A percentile compares a stretch with the other conserved stretches of the same genome.
Conservation (phyloP, 1,140 invertebrate genomes). For the Rhynchophorus ferrugineus region DNA sequence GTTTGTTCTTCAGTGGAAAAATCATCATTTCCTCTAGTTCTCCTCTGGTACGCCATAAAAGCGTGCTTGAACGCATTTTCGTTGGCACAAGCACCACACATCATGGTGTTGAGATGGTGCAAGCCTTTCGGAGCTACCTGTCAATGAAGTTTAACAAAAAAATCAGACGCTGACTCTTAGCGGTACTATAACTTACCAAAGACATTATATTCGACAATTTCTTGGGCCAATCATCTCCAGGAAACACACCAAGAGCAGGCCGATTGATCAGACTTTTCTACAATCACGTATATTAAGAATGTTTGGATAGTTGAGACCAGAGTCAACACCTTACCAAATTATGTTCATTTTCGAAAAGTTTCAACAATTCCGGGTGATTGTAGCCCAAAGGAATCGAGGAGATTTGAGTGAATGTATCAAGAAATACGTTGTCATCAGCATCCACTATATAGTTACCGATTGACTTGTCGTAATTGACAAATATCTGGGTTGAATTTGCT, state of each 20-base stretch:
- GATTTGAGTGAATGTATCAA: constrained; percentile 96
- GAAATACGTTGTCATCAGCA: constrained; percentile 82
- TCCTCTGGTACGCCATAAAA: constrained; percentile 60
- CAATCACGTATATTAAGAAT: neutral
- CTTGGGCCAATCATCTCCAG: constrained; percentile 74
- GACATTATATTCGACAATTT: constrained; percentile 56
- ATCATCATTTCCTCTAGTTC: constrained; percentile 57
- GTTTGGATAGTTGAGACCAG: too few species aligned
- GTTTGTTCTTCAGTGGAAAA: constrained; percentile 65
- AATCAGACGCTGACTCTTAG: neutral
- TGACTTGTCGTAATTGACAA: constrained; percentile 93
- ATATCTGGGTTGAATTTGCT: constrained; percentile 64
- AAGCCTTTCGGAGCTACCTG: constrained; percentile 68
- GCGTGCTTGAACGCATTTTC: constrained; percentile 93
- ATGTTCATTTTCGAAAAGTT: constrained; percentile 62
- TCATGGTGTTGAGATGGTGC: constrained; percentile 82
- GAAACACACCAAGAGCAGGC: constrained; percentile 88
- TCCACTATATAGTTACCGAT: constrained; percentile 93
- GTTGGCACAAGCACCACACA: constrained; percentile 93
- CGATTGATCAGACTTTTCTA: constrained; percentile 69
- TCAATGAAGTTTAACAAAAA: constrained; percentile 2
- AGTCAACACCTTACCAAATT: constrained; percentile 57
- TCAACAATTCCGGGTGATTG: constrained; percentile 85
- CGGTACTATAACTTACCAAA: constrained; percentile 16
- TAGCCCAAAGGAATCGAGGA: constrained; percentile 95